These are phyloP conservation scores for Leptocoma aspasia DNA, from an alignment of 2,113 vertebrate species.

Conservation along the genomic window DNA sequence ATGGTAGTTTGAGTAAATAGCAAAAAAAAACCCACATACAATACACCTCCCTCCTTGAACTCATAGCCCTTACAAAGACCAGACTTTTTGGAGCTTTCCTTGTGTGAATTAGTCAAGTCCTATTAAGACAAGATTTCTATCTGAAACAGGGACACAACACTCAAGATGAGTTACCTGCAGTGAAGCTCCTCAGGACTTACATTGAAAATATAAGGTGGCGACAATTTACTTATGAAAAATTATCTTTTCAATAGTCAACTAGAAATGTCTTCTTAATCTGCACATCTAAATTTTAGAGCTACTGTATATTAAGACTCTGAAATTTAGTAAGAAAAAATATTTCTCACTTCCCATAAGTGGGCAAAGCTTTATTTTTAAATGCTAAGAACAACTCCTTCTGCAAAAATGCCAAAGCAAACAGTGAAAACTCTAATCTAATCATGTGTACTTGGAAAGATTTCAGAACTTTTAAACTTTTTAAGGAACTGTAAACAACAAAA, in stretches of 20 bases:
- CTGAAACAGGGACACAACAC: neutral
- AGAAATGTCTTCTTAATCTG: neutral
- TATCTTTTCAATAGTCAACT: neutral
- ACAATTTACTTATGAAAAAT: neutral
- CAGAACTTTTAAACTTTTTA: neutral
- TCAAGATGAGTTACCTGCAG: neutral
- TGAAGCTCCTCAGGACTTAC: neutral
- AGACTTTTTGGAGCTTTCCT: neutral
- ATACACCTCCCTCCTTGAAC: neutral
- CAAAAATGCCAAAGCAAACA: neutral
- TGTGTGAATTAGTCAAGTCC: neutral
- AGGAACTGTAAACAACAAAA: neutral
- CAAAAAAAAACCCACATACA: rapidly evolving
- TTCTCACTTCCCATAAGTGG: neutral
- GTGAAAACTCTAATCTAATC: neutral
- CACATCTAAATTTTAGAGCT: neutral
- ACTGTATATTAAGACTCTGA: neutral
- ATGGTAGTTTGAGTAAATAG: neutral
- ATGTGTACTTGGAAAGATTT: neutral
- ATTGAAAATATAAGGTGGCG: neutral
- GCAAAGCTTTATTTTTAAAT: neutral
- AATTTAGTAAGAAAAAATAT: neutral
- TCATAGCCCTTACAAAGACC: neutral
- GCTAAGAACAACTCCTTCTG: neutral
- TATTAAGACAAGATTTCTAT: neutral